These are phyloP conservation scores for Cryptocheilus praepositus DNA, from an alignment of 2,888 invertebrate genomes.

Conservation along the genomic window DNA sequence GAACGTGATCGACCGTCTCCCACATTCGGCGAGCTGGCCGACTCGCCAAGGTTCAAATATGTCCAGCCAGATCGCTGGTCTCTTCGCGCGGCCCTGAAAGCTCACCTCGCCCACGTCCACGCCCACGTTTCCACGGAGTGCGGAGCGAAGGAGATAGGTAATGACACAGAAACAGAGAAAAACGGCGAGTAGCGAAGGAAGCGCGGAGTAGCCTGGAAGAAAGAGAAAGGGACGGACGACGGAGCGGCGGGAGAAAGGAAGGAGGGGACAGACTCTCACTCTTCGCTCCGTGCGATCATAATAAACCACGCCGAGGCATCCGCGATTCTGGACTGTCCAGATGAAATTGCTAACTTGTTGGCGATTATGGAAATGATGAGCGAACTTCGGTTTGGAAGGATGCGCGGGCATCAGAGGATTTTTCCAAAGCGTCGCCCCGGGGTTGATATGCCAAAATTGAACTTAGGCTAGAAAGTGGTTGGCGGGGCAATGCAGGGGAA, in stretches of 20 bases:
- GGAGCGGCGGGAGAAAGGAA: background rate
- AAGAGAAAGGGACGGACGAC: constrained; percentile 13
- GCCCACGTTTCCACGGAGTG: constrained; percentile 49
- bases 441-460: too few relatives aligned
- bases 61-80: constrained; percentile 52
- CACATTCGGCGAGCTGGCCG: too few relatives aligned
- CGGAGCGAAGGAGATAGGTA: constrained; percentile 18
- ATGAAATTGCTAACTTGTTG: too few relatives aligned
- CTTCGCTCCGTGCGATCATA: too few relatives aligned
- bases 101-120: constrained; percentile 59
- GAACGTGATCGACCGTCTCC: too few relatives aligned
- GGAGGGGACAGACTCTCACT: constrained; percentile 2
- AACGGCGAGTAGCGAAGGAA: background rate
- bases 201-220: constrained; percentile 11
- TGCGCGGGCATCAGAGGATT: too few relatives aligned
- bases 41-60: constrained; percentile 47
- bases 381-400: too few relatives aligned
- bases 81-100: constrained; percentile 55
- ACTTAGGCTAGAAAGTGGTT: too few relatives aligned
- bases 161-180: constrained; percentile 23
- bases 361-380: too few relatives aligned
- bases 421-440: too few relatives aligned
- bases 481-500: too few relatives aligned
- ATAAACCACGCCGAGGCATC: constrained; percentile 16
- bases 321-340: constrained; percentile 13